Percentiles rank a stretch among this genome's conserved stretches.
These are phyloP conservation scores for Lipophrys pholis DNA, from an alignment of 2,113 vertebrate species.

Conservation along the genomic window DNA sequence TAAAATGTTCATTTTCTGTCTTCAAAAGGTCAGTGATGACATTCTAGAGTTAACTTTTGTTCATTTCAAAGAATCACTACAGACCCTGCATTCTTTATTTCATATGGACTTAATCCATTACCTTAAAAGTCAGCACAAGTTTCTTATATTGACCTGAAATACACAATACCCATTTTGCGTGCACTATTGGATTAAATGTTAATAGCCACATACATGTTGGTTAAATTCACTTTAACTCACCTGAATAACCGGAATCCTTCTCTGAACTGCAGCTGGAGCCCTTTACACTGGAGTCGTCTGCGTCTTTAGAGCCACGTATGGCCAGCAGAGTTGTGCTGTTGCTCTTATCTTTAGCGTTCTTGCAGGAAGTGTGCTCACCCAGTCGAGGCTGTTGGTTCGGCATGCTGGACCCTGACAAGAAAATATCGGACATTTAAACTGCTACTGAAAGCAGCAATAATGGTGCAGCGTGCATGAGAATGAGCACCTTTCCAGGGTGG, in stretches of 20 bases:
- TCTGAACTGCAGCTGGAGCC: constrained; percentile 76
- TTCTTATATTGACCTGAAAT: no score
- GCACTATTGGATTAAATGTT: neutral
- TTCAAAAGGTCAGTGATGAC: no score
- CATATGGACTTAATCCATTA: no score
- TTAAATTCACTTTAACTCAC: constrained; percentile 54
- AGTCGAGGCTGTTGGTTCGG: constrained; percentile 60
- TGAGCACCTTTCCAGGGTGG: no score
- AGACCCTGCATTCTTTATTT: no score
- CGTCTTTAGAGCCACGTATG: constrained; percentile 33
- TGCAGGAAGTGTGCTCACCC: constrained; percentile 52
- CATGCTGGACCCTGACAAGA: constrained; percentile 68
- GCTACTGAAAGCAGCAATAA: neutral
- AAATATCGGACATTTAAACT: neutral
- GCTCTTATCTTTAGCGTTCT: constrained; percentile 76
- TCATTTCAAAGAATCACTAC: no score
- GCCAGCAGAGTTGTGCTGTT: constrained; percentile 70
- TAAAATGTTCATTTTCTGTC: no score
- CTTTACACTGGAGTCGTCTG: constrained; percentile 31
- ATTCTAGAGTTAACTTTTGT: no score
- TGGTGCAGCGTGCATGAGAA: neutral
- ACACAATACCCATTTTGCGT: no score
- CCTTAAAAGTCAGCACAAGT: no score
- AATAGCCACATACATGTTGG: no score
- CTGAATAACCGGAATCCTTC: constrained; percentile 83